phyloP scores from a whole-genome alignment of 2,888 invertebrate species.

The Nycteola revayana region DNA sequence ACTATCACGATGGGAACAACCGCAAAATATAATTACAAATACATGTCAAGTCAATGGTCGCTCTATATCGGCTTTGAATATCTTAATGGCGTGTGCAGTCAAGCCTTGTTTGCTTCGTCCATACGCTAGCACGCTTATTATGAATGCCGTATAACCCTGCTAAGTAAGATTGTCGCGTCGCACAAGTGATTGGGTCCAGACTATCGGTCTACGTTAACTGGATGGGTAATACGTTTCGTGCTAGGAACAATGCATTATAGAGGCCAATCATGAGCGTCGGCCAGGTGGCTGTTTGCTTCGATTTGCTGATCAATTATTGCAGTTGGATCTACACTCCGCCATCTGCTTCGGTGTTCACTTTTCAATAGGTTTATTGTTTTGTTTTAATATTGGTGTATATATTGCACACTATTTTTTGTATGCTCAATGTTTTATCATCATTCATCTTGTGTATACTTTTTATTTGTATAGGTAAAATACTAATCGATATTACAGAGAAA shows the following conservation, averaged over 20 bases:
- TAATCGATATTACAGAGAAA: too few relatives aligned
- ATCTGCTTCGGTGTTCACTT: slow-evolving; percentile 31
- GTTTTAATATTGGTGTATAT: slow-evolving; percentile 16
- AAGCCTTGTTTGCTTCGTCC: slow-evolving; percentile 59
- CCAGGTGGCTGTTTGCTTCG: slow-evolving; percentile 66
- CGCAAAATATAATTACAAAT: slow-evolving; percentile 45
- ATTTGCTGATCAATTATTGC: slow-evolving; percentile 71
- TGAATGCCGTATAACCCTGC: slow-evolving; percentile 39
- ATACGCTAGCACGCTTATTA: slow-evolving; percentile 51
- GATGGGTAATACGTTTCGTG: slow-evolving; percentile 57
- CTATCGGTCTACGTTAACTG: slow-evolving; percentile 21
- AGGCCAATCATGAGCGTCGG: slow-evolving; percentile 62
- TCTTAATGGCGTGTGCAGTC: slow-evolving; percentile 68
- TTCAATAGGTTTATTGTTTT: slow-evolving; percentile 11
- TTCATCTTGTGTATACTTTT: too few relatives aligned
- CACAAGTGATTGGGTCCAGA: slow-evolving; percentile 18
- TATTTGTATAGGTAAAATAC: too few relatives aligned
- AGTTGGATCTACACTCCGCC: slow-evolving; percentile 30
- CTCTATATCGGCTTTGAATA: slow-evolving; percentile 54
- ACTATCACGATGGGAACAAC: slow-evolving; percentile 31
- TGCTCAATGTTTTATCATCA: too few relatives aligned
- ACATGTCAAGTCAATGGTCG: slow-evolving; percentile 49
- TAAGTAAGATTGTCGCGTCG: slow-evolving; percentile 30
- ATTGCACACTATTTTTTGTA: slow-evolving; percentile 33
- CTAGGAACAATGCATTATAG: slow-evolving; percentile 65